Base-by-base conservation (phyloP, 1,140 invertebrate genomes). In the Drosophila pallidifrons region DNA sequence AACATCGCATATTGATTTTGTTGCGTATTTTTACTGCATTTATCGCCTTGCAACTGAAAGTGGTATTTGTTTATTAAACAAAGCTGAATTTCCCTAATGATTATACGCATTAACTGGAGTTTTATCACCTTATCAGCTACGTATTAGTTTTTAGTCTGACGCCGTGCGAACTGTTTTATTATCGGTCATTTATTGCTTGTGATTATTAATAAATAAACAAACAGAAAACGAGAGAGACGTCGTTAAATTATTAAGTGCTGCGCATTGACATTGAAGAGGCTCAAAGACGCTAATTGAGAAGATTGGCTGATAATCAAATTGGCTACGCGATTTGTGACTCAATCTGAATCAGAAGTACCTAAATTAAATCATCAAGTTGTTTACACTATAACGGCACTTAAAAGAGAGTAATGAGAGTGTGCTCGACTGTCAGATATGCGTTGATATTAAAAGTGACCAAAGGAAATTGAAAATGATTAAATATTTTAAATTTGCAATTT, bases 291-390 rank as follows among this genome's bases (percentile, higher is more conserved):
- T 75, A 75, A 75, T 75, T 70, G 38, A 69, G 49, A 46, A 38
- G 59, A 69, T 35, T 75, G 47, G 1, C 43, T 61, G 66, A 51
- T 75, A 71, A 71, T 75, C 51, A 71, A 69, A 54, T 55, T 75
- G 64, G 41, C 41, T 59, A 66, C 32, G 46, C 32, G 46, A 68
- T 73, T 67, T 68, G 52, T 66, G 28, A 32, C 41, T 38, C 43
- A 70, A 63, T 63, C 41, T 38, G 32, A 70, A 63, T 63, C 16
- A 54, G n/a, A 35, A 55, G 13, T 38, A 11, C 38, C 1, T n/a
- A 41, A 57, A 41, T 41, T 11, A 41, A 57, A 11, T 41, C 35
- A 5, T 20, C 38, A 41, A 57, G 10, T 41, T 54, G 30, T 54
- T 57, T 41, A 41, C 35, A 25, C 35, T 25, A 10, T 20, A n/a